These are phyloP conservation scores for Bombus sylvicola DNA, from an alignment of 1,140 invertebrate genomes.

Conservation along the genomic window DNA sequence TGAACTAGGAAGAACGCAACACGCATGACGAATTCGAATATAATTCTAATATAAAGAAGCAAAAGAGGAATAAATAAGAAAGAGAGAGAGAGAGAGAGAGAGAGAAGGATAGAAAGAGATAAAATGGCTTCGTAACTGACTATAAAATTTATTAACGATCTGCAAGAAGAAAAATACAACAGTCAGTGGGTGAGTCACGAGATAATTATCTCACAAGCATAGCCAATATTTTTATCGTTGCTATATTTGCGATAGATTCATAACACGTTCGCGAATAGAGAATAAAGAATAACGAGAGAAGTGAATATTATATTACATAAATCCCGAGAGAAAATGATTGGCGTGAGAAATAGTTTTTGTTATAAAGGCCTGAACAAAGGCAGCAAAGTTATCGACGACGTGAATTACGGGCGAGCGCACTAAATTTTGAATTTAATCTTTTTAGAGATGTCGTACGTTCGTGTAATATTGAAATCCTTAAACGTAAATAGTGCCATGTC, in stretches of 20 bases:
- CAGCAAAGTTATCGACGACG: constrained; percentile 34
- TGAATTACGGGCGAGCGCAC: constrained; percentile 23
- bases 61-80: neutral
- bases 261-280: constrained; percentile 4
- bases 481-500: constrained; percentile 36
- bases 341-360: constrained; percentile 41
- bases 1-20: neutral
- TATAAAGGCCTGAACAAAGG: neutral
- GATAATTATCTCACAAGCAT: constrained; percentile 39
- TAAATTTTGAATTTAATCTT: constrained; percentile 46
- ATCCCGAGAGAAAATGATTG: constrained; percentile 41
- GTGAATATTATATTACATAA: constrained; percentile 54
- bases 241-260: constrained; percentile 28
- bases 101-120: neutral
- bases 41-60: neutral
- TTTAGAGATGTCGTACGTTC: constrained; percentile 33
- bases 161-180: neutral
- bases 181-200: constrained; percentile 12
- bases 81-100: neutral
- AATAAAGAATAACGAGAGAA: constrained; percentile 30
- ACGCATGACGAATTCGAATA: constrained; percentile 6
- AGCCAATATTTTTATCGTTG: constrained; percentile 32
- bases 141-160: constrained; percentile 25
- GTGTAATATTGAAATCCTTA: constrained; percentile 48
- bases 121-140: neutral